Evolutionary conservation across 2,888 invertebrate species (phyloP).

Genomic region (Lepidocyrtinus sp.): DNA sequence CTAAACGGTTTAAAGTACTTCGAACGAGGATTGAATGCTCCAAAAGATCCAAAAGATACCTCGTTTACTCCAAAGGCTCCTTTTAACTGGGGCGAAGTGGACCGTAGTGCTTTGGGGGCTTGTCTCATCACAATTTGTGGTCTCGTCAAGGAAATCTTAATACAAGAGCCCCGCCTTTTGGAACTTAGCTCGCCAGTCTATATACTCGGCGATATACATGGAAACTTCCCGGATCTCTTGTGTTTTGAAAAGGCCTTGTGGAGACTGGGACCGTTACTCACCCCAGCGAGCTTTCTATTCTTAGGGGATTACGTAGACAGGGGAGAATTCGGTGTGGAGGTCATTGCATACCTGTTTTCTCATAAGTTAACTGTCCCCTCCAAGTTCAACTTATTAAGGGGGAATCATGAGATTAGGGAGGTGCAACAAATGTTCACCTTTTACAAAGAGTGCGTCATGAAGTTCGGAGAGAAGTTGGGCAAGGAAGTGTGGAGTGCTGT

Average conservation of each 20-base stretch:
- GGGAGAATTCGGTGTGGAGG: constrained; percentile 80
- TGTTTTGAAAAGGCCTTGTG: constrained; percentile 81
- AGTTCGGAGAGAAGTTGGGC: constrained; percentile 80
- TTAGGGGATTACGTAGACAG: constrained; percentile 86
- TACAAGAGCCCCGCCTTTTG: constrained; percentile 75
- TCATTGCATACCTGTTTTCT: constrained; percentile 80
- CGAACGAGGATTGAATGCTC: constrained; percentile 70
- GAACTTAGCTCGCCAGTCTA: constrained; percentile 76
- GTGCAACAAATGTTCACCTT: constrained; percentile 84
- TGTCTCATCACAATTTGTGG: constrained; percentile 75
- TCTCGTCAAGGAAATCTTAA: constrained; percentile 74
- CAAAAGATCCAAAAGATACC: constrained; percentile 70
- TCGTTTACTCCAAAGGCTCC: constrained; percentile 70
- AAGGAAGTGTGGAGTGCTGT: constrained; percentile 80
- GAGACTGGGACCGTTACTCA: constrained; percentile 79
- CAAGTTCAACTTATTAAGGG: constrained; percentile 79
- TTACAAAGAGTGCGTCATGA: constrained; percentile 79
- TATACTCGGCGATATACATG: constrained; percentile 82
- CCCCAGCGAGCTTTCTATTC: constrained; percentile 80
- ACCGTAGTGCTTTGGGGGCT: constrained; percentile 73
- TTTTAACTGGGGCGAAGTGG: constrained; percentile 72
- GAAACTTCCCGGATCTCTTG: constrained; percentile 80
- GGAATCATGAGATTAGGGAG: constrained; percentile 84
- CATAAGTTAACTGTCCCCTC: constrained; percentile 80
- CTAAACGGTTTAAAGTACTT: constrained; percentile 76